phyloP scores from a whole-genome alignment of 37 sponge, comb jelly and placozoan genomes.

The Axinella damicornis region DNA sequence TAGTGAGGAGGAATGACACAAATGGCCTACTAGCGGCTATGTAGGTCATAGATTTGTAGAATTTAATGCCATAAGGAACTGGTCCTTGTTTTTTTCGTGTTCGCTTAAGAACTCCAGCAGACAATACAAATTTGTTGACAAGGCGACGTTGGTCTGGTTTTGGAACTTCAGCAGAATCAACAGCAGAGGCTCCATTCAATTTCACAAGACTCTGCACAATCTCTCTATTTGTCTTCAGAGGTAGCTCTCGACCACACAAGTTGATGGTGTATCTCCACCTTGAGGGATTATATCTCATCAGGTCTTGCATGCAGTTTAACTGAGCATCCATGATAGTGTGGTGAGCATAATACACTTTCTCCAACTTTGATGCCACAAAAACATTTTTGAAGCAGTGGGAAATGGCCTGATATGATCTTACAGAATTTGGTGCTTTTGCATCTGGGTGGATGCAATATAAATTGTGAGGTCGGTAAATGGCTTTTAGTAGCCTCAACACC shows the following conservation, averaged over 20 bases:
- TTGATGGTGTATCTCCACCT: constrained; percentile 53
- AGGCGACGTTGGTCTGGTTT: not conserved
- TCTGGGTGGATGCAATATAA: constrained; percentile 40
- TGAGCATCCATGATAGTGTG: constrained; percentile 1
- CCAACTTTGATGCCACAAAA: not conserved
- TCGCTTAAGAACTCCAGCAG: not conserved
- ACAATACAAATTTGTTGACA: not conserved
- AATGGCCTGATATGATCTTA: not conserved
- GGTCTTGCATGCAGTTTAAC: not conserved
- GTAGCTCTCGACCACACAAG: constrained; percentile 49
- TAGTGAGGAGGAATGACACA: not conserved
- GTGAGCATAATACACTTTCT: constrained; percentile 1
- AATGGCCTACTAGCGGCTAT: not conserved
- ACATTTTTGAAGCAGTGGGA: constrained; percentile 31
- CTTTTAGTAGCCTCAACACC: constrained; percentile 28
- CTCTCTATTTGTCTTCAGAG: constrained; percentile 57
- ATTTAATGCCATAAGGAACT: constrained; percentile 10
- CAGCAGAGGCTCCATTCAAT: constrained; percentile 19
- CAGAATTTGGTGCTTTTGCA: constrained; percentile 10
- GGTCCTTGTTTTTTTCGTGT: not conserved
- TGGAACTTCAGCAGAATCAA: not conserved
- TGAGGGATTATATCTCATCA: not conserved
- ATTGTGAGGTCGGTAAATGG: constrained; percentile 44
- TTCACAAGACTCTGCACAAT: constrained; percentile 17
- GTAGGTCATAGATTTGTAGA: constrained; percentile 28